Percentiles rank a stretch among this genome's conserved stretches.
phyloP scores from a whole-genome alignment of 2,113 vertebrate species.

The Hydrolagus affinis region DNA sequence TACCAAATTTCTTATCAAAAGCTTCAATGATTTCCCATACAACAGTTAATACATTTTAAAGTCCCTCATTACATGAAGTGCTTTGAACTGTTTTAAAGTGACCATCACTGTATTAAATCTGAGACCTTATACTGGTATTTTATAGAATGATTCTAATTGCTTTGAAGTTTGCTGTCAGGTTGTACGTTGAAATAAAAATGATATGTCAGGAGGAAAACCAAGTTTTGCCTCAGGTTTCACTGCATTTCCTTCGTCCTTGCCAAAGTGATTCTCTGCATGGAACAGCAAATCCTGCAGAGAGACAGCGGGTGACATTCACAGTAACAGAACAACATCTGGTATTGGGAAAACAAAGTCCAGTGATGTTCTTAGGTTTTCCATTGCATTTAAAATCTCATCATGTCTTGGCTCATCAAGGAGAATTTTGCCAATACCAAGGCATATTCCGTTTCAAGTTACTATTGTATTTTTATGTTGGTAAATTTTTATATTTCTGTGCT shows the following conservation, averaged over 20 bases:
- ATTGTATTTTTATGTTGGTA: no score
- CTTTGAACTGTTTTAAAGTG: no score
- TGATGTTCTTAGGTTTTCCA: background rate
- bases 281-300: background rate
- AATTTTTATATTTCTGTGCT: background rate
- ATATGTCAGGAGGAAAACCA: background rate
- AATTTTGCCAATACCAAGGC: background rate
- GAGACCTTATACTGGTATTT: no score
- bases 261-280: background rate
- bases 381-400: background rate
- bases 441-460: background rate
- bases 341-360: constrained; percentile 2
- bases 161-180: constrained; percentile 14
- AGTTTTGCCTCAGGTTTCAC: background rate
- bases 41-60: no score
- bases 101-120: no score
- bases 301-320: constrained; percentile 29
- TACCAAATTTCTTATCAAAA: no score
- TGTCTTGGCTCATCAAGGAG: background rate
- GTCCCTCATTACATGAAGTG: no score
- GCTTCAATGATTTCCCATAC: no score
- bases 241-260: constrained; percentile 2
- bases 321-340: constrained; percentile 18
- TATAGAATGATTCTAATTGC: background rate
- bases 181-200: no score